These are phyloP conservation scores for Coregonus suidteri DNA, from an alignment of 2,797 vertebrate genomes.

Conservation along the genomic window DNA sequence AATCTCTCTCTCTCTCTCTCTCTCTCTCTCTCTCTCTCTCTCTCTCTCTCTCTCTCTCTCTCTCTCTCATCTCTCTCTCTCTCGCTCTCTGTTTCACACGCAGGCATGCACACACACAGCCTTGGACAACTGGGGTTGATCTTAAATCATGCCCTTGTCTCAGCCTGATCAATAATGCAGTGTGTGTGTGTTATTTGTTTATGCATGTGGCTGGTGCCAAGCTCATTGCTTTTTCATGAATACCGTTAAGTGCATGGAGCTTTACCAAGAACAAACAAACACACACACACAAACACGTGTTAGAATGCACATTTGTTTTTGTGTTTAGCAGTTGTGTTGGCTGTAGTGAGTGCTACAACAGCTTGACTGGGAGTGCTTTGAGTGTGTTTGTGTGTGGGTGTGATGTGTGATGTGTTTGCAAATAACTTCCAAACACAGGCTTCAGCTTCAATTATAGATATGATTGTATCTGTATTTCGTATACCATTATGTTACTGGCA, in stretches of 20 bases:
- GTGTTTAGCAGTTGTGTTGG: neutral
- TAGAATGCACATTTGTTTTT: neutral
- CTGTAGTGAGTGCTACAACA: neutral
- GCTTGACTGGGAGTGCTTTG: neutral
- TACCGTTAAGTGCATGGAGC: constrained; percentile 66
- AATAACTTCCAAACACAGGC: too few species aligned
- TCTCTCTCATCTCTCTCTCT: neutral
- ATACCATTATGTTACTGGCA: neutral
- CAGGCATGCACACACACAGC: neutral
- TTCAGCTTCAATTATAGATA: neutral
- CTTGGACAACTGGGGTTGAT: constrained; percentile 1
- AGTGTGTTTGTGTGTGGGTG: neutral
- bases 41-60: neutral
- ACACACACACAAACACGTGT: neutral
- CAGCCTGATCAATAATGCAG: constrained; percentile 69
- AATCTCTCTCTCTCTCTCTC: neutral
- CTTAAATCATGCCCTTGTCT: constrained; percentile 31
- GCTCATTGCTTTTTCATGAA: constrained; percentile 76
- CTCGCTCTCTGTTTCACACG: neutral
- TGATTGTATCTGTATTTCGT: neutral
- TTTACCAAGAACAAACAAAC: constrained; percentile 43
- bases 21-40: neutral
- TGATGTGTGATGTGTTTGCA: too few species aligned
- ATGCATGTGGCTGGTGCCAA: constrained; percentile 62
- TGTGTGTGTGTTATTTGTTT: constrained; percentile 57